Base-by-base conservation (phyloP, 2,888 invertebrate genomes). In the Hirtodrosophila cameraria region DNA sequence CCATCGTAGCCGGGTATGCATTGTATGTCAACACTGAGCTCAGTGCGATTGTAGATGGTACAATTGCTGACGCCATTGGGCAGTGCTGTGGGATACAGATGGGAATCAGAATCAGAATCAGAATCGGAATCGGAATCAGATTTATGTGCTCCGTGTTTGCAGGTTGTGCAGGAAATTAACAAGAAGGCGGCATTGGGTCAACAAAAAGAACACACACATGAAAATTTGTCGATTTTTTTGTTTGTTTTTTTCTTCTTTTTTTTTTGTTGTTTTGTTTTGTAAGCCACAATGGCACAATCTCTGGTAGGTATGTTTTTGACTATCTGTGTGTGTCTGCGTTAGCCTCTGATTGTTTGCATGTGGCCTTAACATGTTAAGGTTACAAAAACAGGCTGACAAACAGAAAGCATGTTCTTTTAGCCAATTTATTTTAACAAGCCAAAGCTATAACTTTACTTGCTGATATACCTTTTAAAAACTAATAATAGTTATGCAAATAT, bases 1-100 rank as follows among this genome's bases (percentile, higher is more conserved):
- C 97, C 97, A 92, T 97, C 97, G 92, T 96, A 97, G 77, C 96
- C 96, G 16, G 96, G 92, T 87, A 94, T 93, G 90, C 97, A 97
- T 85, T 94, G 94, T 75, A 97, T 95, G 90, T 95, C 94, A 78
- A 96, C 95, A 62, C 95, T 95, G 82, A 94, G 95, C 85, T 95
- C 94, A 11, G 97, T 97, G 90, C 96, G 95, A 91, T 97, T 97
- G 90, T 94, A 94, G 77, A 96, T 92, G 49, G 95, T 93, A 91
- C 97, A 97, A 92, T 97, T 97, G 65, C 94, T 94, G 43, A 97
- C 96, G 49, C 95, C 93, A 89, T 95, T 96, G 30, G 97, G 97
- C 89, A 96, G 94, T 63, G 96, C 97, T 96, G 91, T 27, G 31
- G 13, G 11, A 1, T 18, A 45, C 36, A 36, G 39, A 28, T 33